A percentile compares a stretch with the other conserved stretches of the same genome.
Evolutionary conservation across 92 coral and sea anemone genomes (phyloP).

Genomic region (Parazoanthus swiftii): DNA sequence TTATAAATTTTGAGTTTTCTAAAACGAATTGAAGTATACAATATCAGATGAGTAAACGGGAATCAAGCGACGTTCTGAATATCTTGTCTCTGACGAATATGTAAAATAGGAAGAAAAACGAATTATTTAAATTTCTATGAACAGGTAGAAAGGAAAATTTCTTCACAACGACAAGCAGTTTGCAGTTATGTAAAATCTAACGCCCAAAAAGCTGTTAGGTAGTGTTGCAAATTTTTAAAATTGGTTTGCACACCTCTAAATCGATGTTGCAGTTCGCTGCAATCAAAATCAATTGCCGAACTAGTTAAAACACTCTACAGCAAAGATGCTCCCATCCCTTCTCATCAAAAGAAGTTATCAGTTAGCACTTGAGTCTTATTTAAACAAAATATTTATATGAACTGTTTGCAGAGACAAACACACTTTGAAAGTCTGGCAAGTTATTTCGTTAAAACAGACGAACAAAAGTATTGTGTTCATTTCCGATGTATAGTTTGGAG

Average conservation of each 20-base stretch:
- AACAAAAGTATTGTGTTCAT: constrained; percentile 5
- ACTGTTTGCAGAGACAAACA: not conserved
- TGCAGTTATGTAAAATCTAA: not conserved
- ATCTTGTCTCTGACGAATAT: not conserved
- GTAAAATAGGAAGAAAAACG: not conserved
- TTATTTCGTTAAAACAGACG: not conserved
- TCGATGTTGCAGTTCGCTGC: not conserved
- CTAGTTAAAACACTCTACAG: not conserved
- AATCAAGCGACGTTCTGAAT: not conserved
- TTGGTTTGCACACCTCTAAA: not conserved
- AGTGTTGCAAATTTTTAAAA: not conserved
- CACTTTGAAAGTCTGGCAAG: not conserved
- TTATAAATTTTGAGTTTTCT: not conserved
- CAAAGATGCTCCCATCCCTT: not conserved
- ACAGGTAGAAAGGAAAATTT: not conserved
- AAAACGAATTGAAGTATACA: not conserved
- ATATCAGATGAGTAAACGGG: not conserved
- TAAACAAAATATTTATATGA: not conserved
- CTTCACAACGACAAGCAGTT: not conserved
- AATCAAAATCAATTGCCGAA: not conserved
- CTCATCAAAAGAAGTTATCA: constrained; percentile 9
- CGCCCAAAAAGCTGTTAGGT: not conserved
- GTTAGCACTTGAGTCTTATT: not conserved
- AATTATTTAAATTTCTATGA: no score
- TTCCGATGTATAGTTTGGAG: not conserved